phyloP scores from a whole-genome alignment of 2,888 invertebrate species.

The Phortica okadai region DNA sequence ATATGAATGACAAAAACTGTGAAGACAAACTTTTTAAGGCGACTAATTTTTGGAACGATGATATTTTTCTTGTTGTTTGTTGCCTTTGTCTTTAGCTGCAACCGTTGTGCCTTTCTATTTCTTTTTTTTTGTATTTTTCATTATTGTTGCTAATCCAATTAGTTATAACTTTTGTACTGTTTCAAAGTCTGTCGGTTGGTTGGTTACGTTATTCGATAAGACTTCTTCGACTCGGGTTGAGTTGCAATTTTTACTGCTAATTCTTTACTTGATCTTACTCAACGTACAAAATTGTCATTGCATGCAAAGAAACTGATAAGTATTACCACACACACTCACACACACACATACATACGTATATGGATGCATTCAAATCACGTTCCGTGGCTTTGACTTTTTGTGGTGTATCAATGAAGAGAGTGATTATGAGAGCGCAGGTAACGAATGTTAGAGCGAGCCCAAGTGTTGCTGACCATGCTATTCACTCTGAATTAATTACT shows the following conservation, averaged over 20 bases:
- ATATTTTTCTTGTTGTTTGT: slow-evolving; percentile 28
- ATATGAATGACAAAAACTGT: slow-evolving; percentile 36
- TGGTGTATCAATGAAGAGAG: too few relatives aligned
- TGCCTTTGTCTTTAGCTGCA: slow-evolving; percentile 29
- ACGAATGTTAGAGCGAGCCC: too few relatives aligned
- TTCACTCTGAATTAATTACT: too few relatives aligned
- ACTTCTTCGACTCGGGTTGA: background rate
- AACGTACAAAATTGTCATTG: background rate
- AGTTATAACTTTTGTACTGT: slow-evolving; percentile 41
- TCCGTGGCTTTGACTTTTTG: too few relatives aligned
- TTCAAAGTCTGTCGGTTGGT: background rate
- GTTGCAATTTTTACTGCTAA: background rate
- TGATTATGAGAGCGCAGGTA: too few relatives aligned
- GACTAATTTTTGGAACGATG: slow-evolving; percentile 47
- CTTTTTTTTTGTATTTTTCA: slow-evolving; percentile 44
- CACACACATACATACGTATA: too few relatives aligned
- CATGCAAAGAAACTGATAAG: too few relatives aligned
- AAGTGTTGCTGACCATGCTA: too few relatives aligned
- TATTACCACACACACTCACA: too few relatives aligned
- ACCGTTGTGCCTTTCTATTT: slow-evolving; percentile 37
- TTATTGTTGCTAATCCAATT: slow-evolving; percentile 67
- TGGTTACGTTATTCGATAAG: background rate
- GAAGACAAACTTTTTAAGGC: slow-evolving; percentile 63
- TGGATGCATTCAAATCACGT: too few relatives aligned
- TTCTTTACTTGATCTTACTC: background rate